Evolutionary conservation across 2,888 invertebrate genomes (phyloP).

Genomic region (Folsomia candida): DNA sequence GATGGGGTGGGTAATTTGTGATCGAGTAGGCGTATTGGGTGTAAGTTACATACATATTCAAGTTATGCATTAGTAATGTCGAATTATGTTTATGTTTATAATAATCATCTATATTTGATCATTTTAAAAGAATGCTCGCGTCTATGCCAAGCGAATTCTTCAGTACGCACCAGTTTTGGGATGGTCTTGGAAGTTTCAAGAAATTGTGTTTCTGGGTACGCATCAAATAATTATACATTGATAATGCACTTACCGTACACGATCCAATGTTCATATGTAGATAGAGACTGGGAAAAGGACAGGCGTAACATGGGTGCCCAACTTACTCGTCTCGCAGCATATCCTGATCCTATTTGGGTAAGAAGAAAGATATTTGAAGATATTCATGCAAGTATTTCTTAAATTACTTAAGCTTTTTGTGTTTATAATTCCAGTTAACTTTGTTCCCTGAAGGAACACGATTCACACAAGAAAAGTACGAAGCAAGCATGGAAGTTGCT

Average conservation of each 20-base stretch:
- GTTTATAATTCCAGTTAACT: constrained; percentile 71
- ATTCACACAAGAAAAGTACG: constrained; percentile 81
- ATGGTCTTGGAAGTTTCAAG: constrained; percentile 95
- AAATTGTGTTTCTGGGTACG: constrained; percentile 89
- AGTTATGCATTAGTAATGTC: not conserved
- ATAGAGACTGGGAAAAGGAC: constrained; percentile 88
- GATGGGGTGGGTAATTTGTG: constrained; percentile 86
- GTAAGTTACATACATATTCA: constrained; percentile 60
- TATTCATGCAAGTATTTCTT: not conserved
- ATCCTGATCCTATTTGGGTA: constrained; percentile 88
- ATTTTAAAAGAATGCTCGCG: constrained; percentile 75
- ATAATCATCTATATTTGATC: no score
- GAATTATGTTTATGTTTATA: not conserved
- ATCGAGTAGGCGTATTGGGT: constrained; percentile 75
- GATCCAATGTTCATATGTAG: no score
- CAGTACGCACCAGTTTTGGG: constrained; percentile 83
- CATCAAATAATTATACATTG: no score
- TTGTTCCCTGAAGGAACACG: constrained; percentile 92
- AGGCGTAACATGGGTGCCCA: constrained; percentile 75
- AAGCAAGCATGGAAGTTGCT: constrained; percentile 83
- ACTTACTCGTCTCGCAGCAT: constrained; percentile 76
- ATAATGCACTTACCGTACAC: no score
- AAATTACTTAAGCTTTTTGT: constrained; percentile 7
- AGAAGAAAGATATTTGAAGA: not conserved
- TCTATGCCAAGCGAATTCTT: constrained; percentile 88